phyloP scores from a whole-genome alignment of 2,113 vertebrate genomes.

The Scartelaos histophorus region DNA sequence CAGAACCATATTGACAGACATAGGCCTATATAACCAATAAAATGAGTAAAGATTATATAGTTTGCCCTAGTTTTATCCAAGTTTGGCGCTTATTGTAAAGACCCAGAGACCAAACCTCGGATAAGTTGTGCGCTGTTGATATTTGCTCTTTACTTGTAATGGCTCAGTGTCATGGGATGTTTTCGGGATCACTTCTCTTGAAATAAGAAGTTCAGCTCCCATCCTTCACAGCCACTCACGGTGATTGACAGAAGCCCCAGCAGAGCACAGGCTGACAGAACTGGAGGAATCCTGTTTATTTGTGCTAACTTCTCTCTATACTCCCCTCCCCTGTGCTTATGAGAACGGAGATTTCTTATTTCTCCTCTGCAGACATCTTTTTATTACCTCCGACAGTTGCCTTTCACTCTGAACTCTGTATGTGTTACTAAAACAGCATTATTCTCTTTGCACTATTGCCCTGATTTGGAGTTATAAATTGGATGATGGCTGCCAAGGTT shows the following conservation, averaged over 20 bases:
- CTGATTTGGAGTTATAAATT: neutral
- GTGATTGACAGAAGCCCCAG: conserved; percentile 27
- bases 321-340: conserved; percentile 23
- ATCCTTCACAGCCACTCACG: conserved; percentile 19
- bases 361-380: neutral
- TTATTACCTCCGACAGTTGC: neutral
- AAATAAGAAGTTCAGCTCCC: conserved; percentile 10
- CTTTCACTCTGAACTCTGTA: neutral
- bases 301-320: conserved; percentile 19
- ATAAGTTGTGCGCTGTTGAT: neutral
- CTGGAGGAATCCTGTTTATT: conserved; percentile 13
- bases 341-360: neutral
- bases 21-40: neutral
- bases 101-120: neutral
- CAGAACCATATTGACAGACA: too few species aligned
- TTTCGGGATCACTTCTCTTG: conserved; percentile 9
- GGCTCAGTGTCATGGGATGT: neutral
- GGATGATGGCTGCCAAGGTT: conserved; percentile 16
- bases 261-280: conserved; percentile 15
- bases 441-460: conserved; percentile 14
- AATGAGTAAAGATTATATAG: neutral
- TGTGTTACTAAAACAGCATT: conserved; percentile 16
- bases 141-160: conserved; percentile 4
- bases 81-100: neutral
- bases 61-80: neutral